Conservation (phyloP, 2,113 vertebrate genomes). For the Stictonetta naevosa region DNA sequence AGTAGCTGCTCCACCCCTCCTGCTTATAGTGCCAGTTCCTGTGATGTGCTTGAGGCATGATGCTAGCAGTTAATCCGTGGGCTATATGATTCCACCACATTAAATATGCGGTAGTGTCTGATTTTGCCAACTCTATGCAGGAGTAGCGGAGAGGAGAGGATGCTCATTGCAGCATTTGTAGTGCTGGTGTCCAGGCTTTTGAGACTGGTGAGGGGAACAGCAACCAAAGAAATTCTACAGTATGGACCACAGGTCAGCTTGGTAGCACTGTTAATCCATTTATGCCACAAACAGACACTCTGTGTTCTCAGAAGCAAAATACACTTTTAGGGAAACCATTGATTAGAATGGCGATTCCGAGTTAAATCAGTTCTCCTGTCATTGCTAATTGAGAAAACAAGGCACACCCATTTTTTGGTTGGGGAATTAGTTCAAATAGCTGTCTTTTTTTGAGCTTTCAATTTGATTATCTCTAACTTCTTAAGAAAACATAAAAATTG, state of each 20-base stretch:
- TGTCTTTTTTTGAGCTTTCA: background rate
- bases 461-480: background rate
- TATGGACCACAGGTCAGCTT: background rate
- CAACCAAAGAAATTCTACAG: conserved; percentile 39
- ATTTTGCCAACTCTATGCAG: conserved; percentile 32
- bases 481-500: background rate
- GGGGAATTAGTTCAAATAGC: background rate
- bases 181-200: conserved; percentile 2
- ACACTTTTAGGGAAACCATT: background rate
- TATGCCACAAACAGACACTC: conserved; percentile 17
- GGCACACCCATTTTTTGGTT: background rate
- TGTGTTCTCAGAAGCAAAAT: background rate
- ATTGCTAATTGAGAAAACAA: background rate
- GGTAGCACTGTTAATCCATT: background rate
- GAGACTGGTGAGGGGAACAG: background rate
- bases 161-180: background rate
- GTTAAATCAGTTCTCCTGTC: background rate
- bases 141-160: background rate
- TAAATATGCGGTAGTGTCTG: background rate
- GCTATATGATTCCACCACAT: background rate
- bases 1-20: background rate
- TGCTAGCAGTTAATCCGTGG: background rate
- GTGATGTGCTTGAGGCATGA: background rate
- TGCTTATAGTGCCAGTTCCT: background rate
- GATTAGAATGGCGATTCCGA: background rate